A percentile compares a stretch with the other conserved stretches of the same genome.
Conservation (phyloP, 1,140 invertebrate species). For the Glossosoma conforme region DNA sequence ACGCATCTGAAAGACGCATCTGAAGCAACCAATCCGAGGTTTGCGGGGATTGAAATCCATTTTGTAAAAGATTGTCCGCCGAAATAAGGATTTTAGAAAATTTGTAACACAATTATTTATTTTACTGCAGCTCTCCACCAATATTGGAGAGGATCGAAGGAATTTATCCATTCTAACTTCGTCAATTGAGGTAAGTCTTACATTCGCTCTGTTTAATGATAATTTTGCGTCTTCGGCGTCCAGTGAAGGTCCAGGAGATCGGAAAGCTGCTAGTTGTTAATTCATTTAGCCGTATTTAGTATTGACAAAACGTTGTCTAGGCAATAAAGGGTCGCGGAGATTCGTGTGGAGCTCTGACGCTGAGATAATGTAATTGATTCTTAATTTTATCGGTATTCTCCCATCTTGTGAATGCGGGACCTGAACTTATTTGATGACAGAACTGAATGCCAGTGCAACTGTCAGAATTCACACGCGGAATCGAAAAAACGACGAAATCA, state of each 20-base stretch:
- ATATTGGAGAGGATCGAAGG: background rate
- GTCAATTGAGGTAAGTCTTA: background rate
- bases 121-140: constrained; percentile 7
- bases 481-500: constrained; percentile 10
- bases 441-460: constrained; percentile 43
- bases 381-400: background rate
- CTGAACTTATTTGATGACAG: constrained; percentile 39
- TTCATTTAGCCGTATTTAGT: constrained; percentile 10
- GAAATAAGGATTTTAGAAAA: constrained; percentile 14
- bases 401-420: constrained; percentile 13
- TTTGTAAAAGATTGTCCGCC: constrained; percentile 23
- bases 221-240: constrained; percentile 9
- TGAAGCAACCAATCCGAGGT: constrained; percentile 15
- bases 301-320: constrained; percentile 28
- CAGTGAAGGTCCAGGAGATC: constrained; percentile 13
- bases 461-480: constrained; percentile 41
- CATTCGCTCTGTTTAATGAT: constrained; percentile 7
- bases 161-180: background rate
- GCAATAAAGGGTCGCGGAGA: constrained; percentile 8
- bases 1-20: constrained; percentile 26
- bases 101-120: background rate
- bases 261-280: background rate
- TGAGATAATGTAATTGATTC: background rate
- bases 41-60: constrained; percentile 22
- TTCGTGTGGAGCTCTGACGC: background rate